Evolutionary conservation across 2,113 vertebrate species (phyloP).

Genomic region (Bothrops jararaca): DNA sequence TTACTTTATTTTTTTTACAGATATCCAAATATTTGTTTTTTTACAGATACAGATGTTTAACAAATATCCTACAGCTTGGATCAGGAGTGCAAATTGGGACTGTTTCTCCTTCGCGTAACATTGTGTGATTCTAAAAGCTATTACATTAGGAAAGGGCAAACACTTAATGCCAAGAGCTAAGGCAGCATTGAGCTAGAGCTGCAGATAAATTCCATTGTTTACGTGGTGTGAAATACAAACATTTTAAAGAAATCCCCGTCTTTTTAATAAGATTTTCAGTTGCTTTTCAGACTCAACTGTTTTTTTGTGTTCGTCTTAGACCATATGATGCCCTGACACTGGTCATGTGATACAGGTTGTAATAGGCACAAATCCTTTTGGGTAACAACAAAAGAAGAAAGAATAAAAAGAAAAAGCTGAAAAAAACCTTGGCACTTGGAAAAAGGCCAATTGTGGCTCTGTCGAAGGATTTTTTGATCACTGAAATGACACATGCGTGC

Average conservation of each 20-base stretch:
- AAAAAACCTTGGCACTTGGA: slow-evolving; percentile 76
- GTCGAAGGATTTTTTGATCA: slow-evolving; percentile 75
- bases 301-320: slow-evolving; percentile 70
- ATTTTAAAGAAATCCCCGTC: slow-evolving; percentile 50
- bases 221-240: slow-evolving; percentile 12
- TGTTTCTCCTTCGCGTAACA: slow-evolving; percentile 1
- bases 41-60: background rate
- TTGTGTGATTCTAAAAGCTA: slow-evolving; percentile 12
- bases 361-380: slow-evolving; percentile 78
- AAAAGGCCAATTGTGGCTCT: slow-evolving; percentile 74
- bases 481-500: slow-evolving; percentile 81
- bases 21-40: background rate
- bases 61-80: slow-evolving; percentile 12
- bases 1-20: background rate
- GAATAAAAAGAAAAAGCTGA: slow-evolving; percentile 76
- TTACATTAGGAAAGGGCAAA: slow-evolving; percentile 41
- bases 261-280: slow-evolving; percentile 71
- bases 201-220: slow-evolving; percentile 13
- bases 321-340: slow-evolving; percentile 78
- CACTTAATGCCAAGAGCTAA: slow-evolving; percentile 31
- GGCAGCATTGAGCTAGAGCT: slow-evolving; percentile 20
- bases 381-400: slow-evolving; percentile 81
- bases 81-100: slow-evolving; percentile 21
- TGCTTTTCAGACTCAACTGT: slow-evolving; percentile 59
- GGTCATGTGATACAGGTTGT: slow-evolving; percentile 76